Evolutionary conservation across 1,140 invertebrate species (phyloP).

Genomic region (Rhynchophorus ferrugineus): DNA sequence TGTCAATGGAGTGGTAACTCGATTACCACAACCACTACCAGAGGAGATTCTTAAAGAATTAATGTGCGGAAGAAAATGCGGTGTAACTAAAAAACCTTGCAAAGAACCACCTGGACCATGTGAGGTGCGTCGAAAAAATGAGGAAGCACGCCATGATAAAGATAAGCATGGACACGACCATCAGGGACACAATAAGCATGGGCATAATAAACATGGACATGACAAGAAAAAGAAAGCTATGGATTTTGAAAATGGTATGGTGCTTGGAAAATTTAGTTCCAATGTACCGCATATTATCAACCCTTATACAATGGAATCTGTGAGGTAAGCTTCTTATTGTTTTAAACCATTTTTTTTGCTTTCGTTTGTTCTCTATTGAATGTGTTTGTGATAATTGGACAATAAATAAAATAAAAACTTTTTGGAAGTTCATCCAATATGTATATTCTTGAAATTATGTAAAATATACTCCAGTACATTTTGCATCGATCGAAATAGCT

Average conservation of each 20-base stretch:
- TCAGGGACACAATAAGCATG: background rate
- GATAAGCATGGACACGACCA: too few relatives aligned
- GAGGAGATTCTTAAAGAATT: background rate
- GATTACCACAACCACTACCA: background rate
- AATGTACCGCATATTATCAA: too few relatives aligned
- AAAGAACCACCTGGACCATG: constrained; percentile 14
- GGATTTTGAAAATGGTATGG: background rate
- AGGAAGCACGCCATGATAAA: too few relatives aligned
- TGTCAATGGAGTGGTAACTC: constrained; percentile 4
- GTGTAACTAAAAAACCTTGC: constrained; percentile 8
- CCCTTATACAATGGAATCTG: background rate
- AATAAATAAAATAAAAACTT: too few relatives aligned
- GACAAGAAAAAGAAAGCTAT: constrained; percentile 6
- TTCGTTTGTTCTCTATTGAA: too few relatives aligned
- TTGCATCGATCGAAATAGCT: too few relatives aligned
- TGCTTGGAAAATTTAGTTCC: background rate
- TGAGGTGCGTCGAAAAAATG: constrained; percentile 7
- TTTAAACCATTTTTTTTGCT: too few relatives aligned
- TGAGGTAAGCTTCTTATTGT: constrained; percentile 1
- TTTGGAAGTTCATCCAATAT: too few relatives aligned
- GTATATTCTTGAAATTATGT: too few relatives aligned
- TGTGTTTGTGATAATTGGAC: too few relatives aligned
- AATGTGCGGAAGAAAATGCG: constrained; percentile 1
- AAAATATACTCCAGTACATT: too few relatives aligned
- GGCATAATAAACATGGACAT: background rate